These are phyloP conservation scores for Trachelus troglodyta DNA, from an alignment of 2,888 invertebrate species.

Conservation along the genomic window DNA sequence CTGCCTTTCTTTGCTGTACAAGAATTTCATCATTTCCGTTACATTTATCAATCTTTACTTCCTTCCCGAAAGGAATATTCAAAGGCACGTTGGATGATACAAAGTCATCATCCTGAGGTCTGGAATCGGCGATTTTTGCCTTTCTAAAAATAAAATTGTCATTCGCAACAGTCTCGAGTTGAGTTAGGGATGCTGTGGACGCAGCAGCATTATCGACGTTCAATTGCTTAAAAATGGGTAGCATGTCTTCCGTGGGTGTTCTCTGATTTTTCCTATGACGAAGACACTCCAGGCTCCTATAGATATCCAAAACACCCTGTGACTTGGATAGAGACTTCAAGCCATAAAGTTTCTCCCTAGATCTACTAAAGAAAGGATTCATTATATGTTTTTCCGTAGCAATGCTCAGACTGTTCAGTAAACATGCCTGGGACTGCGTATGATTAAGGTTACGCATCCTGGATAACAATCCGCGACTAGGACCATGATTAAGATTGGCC, in stretches of 20 bases:
- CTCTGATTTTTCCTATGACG: conserved; percentile 52
- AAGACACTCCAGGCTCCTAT: conserved; percentile 61
- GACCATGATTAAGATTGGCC: conserved; percentile 48
- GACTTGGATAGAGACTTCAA: conserved; percentile 67
- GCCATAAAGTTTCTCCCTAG: conserved; percentile 67
- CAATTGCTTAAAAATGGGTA: conserved; percentile 53
- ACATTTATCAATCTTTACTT: not conserved
- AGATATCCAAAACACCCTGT: conserved; percentile 67
- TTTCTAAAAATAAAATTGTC: not conserved
- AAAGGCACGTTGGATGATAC: not conserved
- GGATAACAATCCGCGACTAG: conserved; percentile 54
- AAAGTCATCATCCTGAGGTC: not conserved
- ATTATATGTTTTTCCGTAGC: conserved; percentile 22
- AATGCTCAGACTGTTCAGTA: conserved; percentile 40
- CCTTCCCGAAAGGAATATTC: not conserved
- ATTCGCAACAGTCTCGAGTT: not conserved
- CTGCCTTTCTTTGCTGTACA: not conserved
- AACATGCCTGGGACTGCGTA: conserved; percentile 64
- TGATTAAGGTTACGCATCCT: conserved; percentile 58
- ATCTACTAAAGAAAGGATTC: conserved; percentile 60
- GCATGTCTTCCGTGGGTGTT: conserved; percentile 53
- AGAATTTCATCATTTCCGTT: not conserved
- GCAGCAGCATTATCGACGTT: conserved; percentile 41
- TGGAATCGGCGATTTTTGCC: not conserved
- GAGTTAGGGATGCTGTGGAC: conserved; percentile 13